phyloP scores from a whole-genome alignment of 2,113 vertebrate genomes.

The Accipiter cooperii region DNA sequence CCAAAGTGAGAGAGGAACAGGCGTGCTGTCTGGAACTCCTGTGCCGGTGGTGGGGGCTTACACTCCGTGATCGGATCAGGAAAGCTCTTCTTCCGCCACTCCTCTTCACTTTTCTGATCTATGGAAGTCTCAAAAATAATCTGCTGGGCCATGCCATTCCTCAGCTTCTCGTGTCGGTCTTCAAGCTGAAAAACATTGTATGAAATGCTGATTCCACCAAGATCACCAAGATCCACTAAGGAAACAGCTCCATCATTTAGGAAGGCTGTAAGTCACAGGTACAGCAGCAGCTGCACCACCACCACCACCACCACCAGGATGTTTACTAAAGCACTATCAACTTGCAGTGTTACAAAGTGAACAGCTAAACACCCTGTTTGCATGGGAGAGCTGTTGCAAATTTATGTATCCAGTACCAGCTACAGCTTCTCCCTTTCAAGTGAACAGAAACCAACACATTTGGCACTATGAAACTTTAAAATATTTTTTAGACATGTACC shows the following conservation, averaged over 20 bases:
- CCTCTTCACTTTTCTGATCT: slow-evolving; percentile 84
- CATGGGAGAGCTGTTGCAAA: background rate
- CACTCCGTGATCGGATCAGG: slow-evolving; percentile 88
- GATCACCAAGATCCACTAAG: background rate
- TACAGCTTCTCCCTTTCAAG: background rate
- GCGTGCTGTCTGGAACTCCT: slow-evolving; percentile 95
- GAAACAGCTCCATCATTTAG: background rate
- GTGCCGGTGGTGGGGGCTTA: slow-evolving; percentile 85
- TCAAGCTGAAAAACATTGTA: slow-evolving; percentile 78
- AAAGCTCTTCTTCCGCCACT: slow-evolving; percentile 81
- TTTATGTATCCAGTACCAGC: background rate
- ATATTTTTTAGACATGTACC: background rate
- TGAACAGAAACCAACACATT: background rate
- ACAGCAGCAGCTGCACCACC: background rate
- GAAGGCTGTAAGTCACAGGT: background rate
- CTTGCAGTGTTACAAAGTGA: background rate
- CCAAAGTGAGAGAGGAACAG: slow-evolving; percentile 95
- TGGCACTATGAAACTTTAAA: background rate
- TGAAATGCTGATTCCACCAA: background rate
- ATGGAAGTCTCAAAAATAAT: slow-evolving; percentile 85
- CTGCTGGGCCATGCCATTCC: slow-evolving; percentile 87
- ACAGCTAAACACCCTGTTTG: background rate
- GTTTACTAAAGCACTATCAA: background rate
- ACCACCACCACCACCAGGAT: background rate
- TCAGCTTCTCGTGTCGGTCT: slow-evolving; percentile 86